These are phyloP conservation scores for Typhlichthys eigenmanni DNA, from an alignment of 2,797 vertebrate genomes.

Conservation along the genomic window DNA sequence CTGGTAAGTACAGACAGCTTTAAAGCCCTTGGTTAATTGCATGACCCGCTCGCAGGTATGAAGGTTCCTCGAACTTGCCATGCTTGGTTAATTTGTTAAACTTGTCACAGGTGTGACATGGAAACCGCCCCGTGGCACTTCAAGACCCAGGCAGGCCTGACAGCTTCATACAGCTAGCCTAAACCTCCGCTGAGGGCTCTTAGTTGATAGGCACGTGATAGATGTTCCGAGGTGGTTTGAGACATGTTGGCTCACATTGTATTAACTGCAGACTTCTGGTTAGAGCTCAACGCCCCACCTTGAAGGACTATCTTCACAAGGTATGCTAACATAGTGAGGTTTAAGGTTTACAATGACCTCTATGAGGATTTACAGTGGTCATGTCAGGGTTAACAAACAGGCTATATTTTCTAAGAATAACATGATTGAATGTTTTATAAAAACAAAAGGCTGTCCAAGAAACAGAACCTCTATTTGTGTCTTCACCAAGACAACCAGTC, in stretches of 20 bases:
- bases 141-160: constrained; percentile 34
- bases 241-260: constrained; percentile 52
- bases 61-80: constrained; percentile 43
- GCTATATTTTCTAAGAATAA: no score
- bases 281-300: background rate
- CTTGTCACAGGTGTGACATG: constrained; percentile 33
- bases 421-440: no score
- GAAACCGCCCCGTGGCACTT: constrained; percentile 49
- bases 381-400: constrained; percentile 39
- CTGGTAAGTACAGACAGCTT: constrained; percentile 28
- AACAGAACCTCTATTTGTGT: no score
- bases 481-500: no score
- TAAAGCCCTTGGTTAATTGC: constrained; percentile 10
- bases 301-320: constrained; percentile 38
- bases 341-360: constrained; percentile 29
- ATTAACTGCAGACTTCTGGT: constrained; percentile 16
- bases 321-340: constrained; percentile 24
- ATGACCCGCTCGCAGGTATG: constrained; percentile 35
- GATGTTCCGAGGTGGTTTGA: constrained; percentile 40
- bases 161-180: constrained; percentile 26
- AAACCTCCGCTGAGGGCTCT: constrained; percentile 18
- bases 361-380: constrained; percentile 33
- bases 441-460: no score
- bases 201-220: constrained; percentile 35
- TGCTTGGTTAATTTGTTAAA: constrained; percentile 50